These are phyloP conservation scores for Frankliniella intonsa DNA, from an alignment of 2,888 invertebrate species.

Conservation along the genomic window DNA sequence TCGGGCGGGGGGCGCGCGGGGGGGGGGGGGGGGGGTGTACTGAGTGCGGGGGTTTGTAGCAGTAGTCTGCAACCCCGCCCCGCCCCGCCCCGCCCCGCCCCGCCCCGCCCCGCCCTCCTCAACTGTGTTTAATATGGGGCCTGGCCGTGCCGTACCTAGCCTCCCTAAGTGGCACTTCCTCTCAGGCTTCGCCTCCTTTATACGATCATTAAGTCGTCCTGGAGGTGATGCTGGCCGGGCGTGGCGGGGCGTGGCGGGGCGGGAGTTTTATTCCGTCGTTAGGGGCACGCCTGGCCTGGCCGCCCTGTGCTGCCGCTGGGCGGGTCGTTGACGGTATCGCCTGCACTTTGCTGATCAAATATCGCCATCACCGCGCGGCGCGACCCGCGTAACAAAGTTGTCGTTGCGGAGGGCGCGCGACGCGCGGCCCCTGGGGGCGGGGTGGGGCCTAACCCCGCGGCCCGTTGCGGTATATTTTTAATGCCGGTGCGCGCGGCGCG, in stretches of 20 bases:
- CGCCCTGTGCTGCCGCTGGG: not conserved
- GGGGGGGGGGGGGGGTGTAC: not conserved
- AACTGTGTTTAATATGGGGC: constrained; percentile 20
- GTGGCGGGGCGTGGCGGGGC: too few relatives aligned
- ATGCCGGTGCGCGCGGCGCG: too few relatives aligned
- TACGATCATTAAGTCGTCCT: constrained; percentile 5
- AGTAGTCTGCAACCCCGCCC: not conserved
- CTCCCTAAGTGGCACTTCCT: constrained; percentile 21
- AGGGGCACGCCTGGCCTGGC: not conserved
- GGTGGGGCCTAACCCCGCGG: too few relatives aligned
- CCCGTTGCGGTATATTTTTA: too few relatives aligned
- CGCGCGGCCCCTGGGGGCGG: not conserved
- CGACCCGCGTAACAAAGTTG: not conserved
- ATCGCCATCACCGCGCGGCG: not conserved
- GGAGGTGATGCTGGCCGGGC: not conserved
- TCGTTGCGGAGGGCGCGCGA: not conserved
- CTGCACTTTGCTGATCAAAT: too few relatives aligned
- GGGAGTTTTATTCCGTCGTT: too few relatives aligned
- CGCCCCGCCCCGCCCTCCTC: not conserved
- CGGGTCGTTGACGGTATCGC: too few relatives aligned
- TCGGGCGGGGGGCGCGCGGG: not conserved
- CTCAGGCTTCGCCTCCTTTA: not conserved
- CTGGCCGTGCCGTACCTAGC: not conserved
- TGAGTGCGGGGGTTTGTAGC: not conserved
- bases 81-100: not conserved